Evolutionary conservation across 2,113 vertebrate species (phyloP), one percentile per base, ranked within the genome.

Genomic region (Heteronetta atricapilla): DNA sequence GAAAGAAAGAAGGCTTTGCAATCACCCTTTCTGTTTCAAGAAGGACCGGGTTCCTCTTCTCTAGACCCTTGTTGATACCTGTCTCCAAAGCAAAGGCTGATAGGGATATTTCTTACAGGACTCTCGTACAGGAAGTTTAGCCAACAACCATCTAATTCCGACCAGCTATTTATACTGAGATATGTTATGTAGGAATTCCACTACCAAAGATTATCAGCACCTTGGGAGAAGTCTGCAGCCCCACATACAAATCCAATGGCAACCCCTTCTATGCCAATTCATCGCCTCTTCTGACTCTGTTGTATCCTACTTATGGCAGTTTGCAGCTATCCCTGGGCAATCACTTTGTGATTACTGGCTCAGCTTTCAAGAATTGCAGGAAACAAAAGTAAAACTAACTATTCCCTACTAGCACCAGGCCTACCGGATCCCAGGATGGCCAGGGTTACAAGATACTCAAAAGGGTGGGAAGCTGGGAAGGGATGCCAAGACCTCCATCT

Each of bases 291-390:
- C 76, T 94, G 90, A 78, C 55, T 90, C 75, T 88, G 82, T 33
- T 86, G 70, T 94, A 70, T 92, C 64, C 64, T 81, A 69, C 84
- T 85, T 76, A 78, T 1, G 75, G 87, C 94, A 96, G 85, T 86
- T 91, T 95, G 79, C 85, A 96, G 74, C 72, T 95, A 93, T 89
- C 90, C 91, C 88, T 91, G 90, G 95, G 73, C 78, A 91, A 83
- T 86, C 93, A 91, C 82, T 94, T 95, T 85, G 92, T 94, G 85
- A 96, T 95, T 95, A 95, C 92, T 96, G 95, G 97, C 97, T 98
- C 96, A 97, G 97, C 91, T 97, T 97, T 96, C 93, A 97, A 96
- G 94, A 97, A 94, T 3, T 96, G 94, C 96, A 97, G 97, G 97
- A 97, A 97, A 97, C 95, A 93, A 93, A 96, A 95, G 70, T 86